phyloP scores from a whole-genome alignment of 2,888 invertebrate species.

The Brachyptera risi region DNA sequence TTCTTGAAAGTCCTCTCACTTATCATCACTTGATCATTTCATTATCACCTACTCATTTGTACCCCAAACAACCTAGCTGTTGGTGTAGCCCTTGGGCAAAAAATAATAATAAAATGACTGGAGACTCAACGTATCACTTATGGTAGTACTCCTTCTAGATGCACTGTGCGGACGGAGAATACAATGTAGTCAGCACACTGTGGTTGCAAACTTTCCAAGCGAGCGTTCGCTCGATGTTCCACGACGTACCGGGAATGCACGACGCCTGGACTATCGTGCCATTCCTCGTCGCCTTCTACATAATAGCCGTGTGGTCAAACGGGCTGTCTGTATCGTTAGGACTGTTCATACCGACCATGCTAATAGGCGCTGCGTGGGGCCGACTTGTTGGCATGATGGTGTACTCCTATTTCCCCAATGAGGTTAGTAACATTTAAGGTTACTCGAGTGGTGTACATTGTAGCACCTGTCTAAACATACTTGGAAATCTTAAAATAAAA shows the following conservation, averaged over 20 bases:
- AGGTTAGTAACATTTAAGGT: slow-evolving; percentile 15
- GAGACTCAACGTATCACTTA: slow-evolving; percentile 39
- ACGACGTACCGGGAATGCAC: slow-evolving; percentile 80
- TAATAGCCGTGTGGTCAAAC: slow-evolving; percentile 90
- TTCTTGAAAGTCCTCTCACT: too few species aligned
- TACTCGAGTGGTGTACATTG: too few species aligned
- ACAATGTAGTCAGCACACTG: slow-evolving; percentile 86
- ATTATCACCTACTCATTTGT: too few species aligned
- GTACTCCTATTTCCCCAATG: slow-evolving; percentile 55
- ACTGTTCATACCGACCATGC: slow-evolving; percentile 90
- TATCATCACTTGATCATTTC: too few species aligned
- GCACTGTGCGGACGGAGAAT: slow-evolving; percentile 89
- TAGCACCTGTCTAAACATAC: too few species aligned
- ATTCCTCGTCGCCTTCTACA: slow-evolving; percentile 82
- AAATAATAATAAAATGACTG: too few species aligned
- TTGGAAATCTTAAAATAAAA: too few species aligned
- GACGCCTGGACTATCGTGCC: slow-evolving; percentile 68
- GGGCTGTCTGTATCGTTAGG: slow-evolving; percentile 93
- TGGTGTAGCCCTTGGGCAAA: too few species aligned
- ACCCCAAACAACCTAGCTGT: too few species aligned
- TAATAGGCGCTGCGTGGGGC: slow-evolving; percentile 98
- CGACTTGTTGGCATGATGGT: slow-evolving; percentile 77
- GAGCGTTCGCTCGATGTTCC: slow-evolving; percentile 87
- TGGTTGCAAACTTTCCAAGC: slow-evolving; percentile 99
- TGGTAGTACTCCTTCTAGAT: slow-evolving; percentile 52